Percentiles rank a stretch among this genome's conserved stretches.
phyloP scores from a whole-genome alignment of 2,797 vertebrate genomes.

The Typhlichthys eigenmanni region DNA sequence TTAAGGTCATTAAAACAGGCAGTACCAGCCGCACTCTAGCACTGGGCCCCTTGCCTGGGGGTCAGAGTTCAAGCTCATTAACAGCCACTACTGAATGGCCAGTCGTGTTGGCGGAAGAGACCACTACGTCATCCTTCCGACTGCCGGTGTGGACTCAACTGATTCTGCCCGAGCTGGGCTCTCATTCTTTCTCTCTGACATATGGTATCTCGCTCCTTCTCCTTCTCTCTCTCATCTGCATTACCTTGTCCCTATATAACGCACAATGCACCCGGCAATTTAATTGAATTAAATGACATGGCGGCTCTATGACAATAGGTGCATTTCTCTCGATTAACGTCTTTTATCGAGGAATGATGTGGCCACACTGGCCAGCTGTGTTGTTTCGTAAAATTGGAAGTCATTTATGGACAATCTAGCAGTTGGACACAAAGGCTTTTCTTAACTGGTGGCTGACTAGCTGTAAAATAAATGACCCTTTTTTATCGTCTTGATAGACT shows the following conservation, averaged over 20 bases:
- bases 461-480: conserved; percentile 48
- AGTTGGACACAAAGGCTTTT: conserved; percentile 4
- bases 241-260: conserved; percentile 25
- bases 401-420: conserved; percentile 25
- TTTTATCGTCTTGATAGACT: conserved; percentile 44
- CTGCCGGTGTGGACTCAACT: conserved; percentile 7
- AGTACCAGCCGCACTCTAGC: conserved; percentile 18
- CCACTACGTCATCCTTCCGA: conserved; percentile 27
- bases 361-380: neutral
- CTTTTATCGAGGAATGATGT: conserved; percentile 25
- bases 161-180: neutral
- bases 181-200: neutral
- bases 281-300: conserved; percentile 28
- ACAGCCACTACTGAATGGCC: conserved; percentile 52
- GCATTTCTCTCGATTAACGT: conserved; percentile 8
- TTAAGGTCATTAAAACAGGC: conserved; percentile 42
- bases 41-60: conserved; percentile 35
- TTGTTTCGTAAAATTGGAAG: conserved; percentile 38
- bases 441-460: conserved; percentile 53
- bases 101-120: conserved; percentile 43
- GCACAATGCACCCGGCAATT: too few relatives aligned
- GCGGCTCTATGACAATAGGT: conserved; percentile 35
- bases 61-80: conserved; percentile 80
- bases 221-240: conserved; percentile 1
- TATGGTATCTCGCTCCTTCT: conserved; percentile 8